Base-by-base conservation (phyloP, 2,113 vertebrate species). In the Lophura nycthemera region DNA sequence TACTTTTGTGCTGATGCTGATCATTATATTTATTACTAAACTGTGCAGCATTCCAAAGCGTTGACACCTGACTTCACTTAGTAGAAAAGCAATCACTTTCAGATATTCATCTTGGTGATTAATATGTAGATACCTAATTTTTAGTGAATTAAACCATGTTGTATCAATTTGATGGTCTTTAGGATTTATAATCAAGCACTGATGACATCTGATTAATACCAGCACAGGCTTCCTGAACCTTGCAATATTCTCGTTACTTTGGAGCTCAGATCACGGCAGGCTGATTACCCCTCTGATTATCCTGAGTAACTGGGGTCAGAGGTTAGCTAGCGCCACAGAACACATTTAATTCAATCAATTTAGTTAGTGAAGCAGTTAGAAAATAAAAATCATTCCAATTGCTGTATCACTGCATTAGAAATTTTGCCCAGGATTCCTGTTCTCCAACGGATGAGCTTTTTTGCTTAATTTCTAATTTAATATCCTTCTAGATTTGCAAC, bases 281-380 rank as follows among this genome's bases (percentile, higher is more conserved):
- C 90, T 96, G 96, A 97, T 97, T 97, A 96, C 80, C 86, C 88
- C 90, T 89, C 66, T 96, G 94, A 97, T 95, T 96, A 95, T 90
- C 88, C 83, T 40, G 70, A 96, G 88, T 89, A 96, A 91, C 95
- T n/a, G 83, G 74, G 96, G 94, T 86, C 93, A 96, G 86, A 90
- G 96, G 95, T 96, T 75, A 74, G 6, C 87, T 89, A 94, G 94
- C 91, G 79, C 81, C 84, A 91, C 64, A 88, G 90, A 97, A 93
- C 93, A 93, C 78, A 84, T 94, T 94, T 96, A 97, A 97, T 97
- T 97, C 93, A 97, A 96, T 97, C 95, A 97, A 96, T 96, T 96
- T 89, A 24, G 74, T 94, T 83, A 94, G 45, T 45, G 87, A 94
- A 89, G 86, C 96, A 95, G 79, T 77, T 83, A 36, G 67, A 69